These are phyloP conservation scores for Puma concolor DNA, from an alignment of 2,113 vertebrate genomes.

Conservation along the genomic window DNA sequence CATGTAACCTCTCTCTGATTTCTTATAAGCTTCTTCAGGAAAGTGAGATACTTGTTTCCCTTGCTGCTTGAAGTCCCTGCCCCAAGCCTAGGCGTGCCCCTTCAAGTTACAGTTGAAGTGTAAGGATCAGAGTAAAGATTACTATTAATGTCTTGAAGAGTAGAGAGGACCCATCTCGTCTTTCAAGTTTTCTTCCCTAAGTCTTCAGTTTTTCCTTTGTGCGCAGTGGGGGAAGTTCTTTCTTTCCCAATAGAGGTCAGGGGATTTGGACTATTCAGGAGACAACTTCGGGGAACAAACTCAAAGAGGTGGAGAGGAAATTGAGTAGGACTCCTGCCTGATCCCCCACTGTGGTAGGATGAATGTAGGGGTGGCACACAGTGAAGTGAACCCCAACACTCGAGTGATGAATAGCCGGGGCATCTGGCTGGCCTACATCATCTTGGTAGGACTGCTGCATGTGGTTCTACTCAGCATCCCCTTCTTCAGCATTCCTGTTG, in stretches of 20 bases:
- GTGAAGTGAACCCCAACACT: conserved; percentile 97
- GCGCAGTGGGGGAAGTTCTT: not conserved
- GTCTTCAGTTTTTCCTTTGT: conserved; percentile 30
- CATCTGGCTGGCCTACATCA: conserved; percentile 95
- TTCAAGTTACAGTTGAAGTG: not conserved
- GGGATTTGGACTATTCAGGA: conserved; percentile 9
- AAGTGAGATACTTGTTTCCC: not conserved
- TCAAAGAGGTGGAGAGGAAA: conserved; percentile 16
- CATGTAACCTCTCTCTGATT: not conserved
- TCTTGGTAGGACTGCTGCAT: conserved; percentile 92
- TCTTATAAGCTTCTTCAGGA: not conserved
- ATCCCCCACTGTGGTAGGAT: conserved; percentile 84
- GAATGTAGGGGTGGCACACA: conserved; percentile 98
- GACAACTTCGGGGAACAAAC: not conserved
- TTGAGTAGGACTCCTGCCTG: conserved; percentile 59
- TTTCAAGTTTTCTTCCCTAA: not conserved
- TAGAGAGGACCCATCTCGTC: not conserved
- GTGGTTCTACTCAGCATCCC: conserved; percentile 95
- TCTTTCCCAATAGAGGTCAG: not conserved
- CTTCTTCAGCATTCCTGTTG: conserved; percentile 94
- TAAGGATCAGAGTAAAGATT: not conserved
- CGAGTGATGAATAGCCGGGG: conserved; percentile 96
- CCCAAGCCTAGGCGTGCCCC: not conserved
- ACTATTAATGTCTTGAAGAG: not conserved
- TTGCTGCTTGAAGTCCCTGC: not conserved